phyloP scores from a whole-genome alignment of 2,797 vertebrate genomes.

The Steatocranus sp. region DNA sequence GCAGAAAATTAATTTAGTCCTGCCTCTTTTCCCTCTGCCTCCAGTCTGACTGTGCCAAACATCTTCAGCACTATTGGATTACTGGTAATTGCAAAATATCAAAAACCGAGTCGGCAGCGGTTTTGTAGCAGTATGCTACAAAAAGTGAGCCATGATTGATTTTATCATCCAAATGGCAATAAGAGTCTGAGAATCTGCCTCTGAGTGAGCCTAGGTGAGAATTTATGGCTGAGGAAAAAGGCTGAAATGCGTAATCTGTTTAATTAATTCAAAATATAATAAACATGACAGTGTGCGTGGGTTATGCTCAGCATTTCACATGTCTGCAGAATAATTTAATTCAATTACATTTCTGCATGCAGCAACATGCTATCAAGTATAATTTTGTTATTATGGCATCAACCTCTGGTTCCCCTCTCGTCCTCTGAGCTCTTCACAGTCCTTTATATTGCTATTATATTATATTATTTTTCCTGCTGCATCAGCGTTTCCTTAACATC shows the following conservation, averaged over 20 bases:
- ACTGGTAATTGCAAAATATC: background rate
- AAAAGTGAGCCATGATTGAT: background rate
- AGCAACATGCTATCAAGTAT: background rate
- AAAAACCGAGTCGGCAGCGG: background rate
- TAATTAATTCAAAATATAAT: background rate
- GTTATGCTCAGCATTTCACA: background rate
- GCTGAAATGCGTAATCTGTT: background rate
- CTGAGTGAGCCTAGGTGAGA: background rate
- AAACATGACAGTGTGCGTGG: background rate
- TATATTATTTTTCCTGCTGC: background rate
- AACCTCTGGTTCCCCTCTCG: background rate
- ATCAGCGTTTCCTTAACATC: conserved; percentile 7
- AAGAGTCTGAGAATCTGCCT: background rate
- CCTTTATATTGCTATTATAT: background rate
- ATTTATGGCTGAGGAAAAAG: background rate
- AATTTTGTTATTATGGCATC: background rate
- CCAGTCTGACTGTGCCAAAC: background rate
- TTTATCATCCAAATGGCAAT: background rate
- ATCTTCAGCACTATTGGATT: background rate
- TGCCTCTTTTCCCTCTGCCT: background rate
- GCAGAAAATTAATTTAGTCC: background rate
- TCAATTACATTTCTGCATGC: background rate
- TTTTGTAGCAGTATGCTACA: background rate
- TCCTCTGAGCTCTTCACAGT: background rate
- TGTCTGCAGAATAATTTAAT: background rate